Base-by-base conservation (phyloP, 2,797 vertebrate species). In the Heterohyrax brucei region DNA sequence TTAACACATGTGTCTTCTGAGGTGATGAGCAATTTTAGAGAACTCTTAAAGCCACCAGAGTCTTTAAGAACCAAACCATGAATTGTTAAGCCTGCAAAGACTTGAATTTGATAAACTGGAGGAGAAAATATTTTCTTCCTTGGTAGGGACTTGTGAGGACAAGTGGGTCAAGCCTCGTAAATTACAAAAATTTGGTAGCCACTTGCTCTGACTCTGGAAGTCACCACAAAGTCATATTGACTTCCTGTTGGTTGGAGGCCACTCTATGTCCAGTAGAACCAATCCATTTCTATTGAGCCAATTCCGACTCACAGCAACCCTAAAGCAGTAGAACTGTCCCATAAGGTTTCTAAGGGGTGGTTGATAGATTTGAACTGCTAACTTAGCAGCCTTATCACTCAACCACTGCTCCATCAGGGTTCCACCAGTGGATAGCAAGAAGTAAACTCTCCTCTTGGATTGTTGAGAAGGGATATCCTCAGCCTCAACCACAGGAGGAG, bases 231-330 rank as follows among this genome's bases (percentile, higher is more conserved):
- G 10, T 0, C 75, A 30, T 18, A 16, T 33, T 21, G 39, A 14
- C 9, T 10, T 10, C 4, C 75, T 1, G 0, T n/a, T n/a, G 12
- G 10, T 16, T 16, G 44, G 30, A 6, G 53, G 28, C 26, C 8
- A 0, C 59, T 8, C 24, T 19, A 3, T 0, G 0, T 0, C 33
- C n/a, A 56, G 2, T 0, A 16, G 10, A 75, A 39, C 66, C 66
- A 68, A 30, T 6, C 30, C 10, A 28, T n/a, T 30, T 30, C 30
- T n/a, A n/a, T 16, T 5, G 5, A 16, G 66, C 30, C 5, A 5
- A n/a, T 70, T 70, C 30, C 4, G 14, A 70, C 14, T 70, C 30
- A 30, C 10, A 16, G 66, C 16, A n/a, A 70, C 30, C 14, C 14
- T 33, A 70, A 39, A 72, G 70, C 16, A 10, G n/a, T 19, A 39